These are phyloP conservation scores for Gorsachius goisagi DNA, from an alignment of 2,113 vertebrate genomes.

Conservation along the genomic window DNA sequence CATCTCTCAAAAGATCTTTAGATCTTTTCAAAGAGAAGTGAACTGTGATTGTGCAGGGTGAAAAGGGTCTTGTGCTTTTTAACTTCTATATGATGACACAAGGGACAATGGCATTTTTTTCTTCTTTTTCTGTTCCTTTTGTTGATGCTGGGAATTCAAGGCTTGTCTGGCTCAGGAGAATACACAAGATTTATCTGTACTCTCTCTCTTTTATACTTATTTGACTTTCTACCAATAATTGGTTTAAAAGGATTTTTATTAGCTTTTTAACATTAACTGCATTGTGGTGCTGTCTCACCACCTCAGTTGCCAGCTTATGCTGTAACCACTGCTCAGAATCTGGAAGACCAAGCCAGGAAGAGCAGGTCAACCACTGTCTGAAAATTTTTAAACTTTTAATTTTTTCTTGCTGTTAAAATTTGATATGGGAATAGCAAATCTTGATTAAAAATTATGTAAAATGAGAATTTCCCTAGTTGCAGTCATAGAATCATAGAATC, in stretches of 20 bases:
- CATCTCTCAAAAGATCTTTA: constrained; percentile 45
- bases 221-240: not conserved
- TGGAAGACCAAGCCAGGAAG: not conserved
- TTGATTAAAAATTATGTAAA: not conserved
- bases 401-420: not conserved
- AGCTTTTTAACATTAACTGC: not conserved
- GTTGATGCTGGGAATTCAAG: constrained; percentile 10
- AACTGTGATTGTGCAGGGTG: constrained; percentile 44
- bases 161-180: not conserved
- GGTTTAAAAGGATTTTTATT: not conserved
- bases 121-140: constrained; percentile 5
- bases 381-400: not conserved
- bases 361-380: not conserved
- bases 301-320: not conserved
- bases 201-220: not conserved
- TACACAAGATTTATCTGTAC: not conserved
- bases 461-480: not conserved
- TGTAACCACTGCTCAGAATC: not conserved
- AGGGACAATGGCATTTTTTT: constrained; percentile 24
- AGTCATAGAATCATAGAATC: too few species aligned
- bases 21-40: constrained; percentile 34
- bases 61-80: constrained; percentile 52
- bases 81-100: constrained; percentile 27
- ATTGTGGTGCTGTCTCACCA: not conserved
- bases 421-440: not conserved